Evolutionary conservation across 2,797 vertebrate genomes (phyloP), one percentile per base, ranked within the genome.

Genomic region (Sebastolobus alascanus): DNA sequence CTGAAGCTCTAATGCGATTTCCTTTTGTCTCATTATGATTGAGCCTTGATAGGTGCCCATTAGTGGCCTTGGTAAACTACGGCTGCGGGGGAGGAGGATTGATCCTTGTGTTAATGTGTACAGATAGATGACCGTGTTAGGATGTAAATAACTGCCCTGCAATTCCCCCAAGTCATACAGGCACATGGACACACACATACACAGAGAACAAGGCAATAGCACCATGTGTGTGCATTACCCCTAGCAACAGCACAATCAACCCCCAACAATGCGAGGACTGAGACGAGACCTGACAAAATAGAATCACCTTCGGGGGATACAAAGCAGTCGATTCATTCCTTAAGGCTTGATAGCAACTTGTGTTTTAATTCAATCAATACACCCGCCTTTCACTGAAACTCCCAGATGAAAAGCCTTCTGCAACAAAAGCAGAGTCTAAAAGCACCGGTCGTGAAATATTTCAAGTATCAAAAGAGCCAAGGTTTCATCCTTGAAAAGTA

Each of bases 21-120:
- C 82, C 91, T 76, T 91, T 86, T 76, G 91, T 93, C 88, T 95
- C 91, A 94, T 94, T 89, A 94, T 92, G 94, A 95, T 90, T 85
- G 93, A 95, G 84, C 33, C 87, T 79, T 92, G 93, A 94, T 92
- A 89, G 93, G 90, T 90, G 85, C 86, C 87, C 92, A 93, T 94
- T 95, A 94, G 89, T 31, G n/a, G 82, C 86, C 84, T 76, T 6
- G 80, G 84, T 89, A 89, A 94, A 92, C 90, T 84, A 90, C 79
- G 87, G 89, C 93, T 94, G 93, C 86, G 83, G 92, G 93, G 92
- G 85, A 91, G 83, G 79, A 90, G 85, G 91, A 94, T 92, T 92
- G 93, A 95, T 94, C 84, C 87, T 38, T 60, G 84, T 27, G 80
- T 87, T 93, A 94, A 94, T 91, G 91, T 94, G 93, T 88, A 92